phyloP scores from a whole-genome alignment of 2,113 vertebrate species.

The Anser brachyrhynchus region DNA sequence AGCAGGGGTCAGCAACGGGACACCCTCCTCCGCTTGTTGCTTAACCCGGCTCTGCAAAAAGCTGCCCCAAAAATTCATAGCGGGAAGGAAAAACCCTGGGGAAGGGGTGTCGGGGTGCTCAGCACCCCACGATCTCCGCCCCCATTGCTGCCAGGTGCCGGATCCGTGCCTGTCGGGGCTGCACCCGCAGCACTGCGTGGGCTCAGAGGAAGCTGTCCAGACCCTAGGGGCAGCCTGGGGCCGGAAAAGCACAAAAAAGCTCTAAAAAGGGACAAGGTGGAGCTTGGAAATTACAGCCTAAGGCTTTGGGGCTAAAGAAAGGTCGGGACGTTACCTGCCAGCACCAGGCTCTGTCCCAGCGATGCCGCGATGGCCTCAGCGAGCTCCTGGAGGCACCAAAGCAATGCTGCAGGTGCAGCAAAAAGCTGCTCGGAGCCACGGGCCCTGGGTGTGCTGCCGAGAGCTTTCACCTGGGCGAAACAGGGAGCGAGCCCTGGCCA shows the following conservation, averaged over 20 bases:
- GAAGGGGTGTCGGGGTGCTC: accelerated
- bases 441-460: neutral
- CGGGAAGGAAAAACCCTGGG: accelerated
- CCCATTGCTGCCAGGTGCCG: neutral
- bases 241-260: constrained; percentile 10
- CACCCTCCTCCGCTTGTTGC: neutral
- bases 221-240: neutral
- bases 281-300: constrained; percentile 58
- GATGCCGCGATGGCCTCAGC: neutral
- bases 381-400: neutral
- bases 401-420: neutral
- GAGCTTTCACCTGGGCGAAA: neutral
- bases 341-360: too few relatives aligned
- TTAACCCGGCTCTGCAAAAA: neutral
- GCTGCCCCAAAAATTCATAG: neutral
- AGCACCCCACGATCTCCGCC: neutral
- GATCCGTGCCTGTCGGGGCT: neutral
- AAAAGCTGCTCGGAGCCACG: neutral
- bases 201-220: neutral
- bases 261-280: constrained; percentile 54
- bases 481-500: neutral
- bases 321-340: neutral
- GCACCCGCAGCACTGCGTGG: neutral
- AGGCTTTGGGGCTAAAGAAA: neutral
- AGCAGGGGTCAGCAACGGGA: neutral